phyloP scores from a whole-genome alignment of 2,113 vertebrate species.

The Sylvietta virens region DNA sequence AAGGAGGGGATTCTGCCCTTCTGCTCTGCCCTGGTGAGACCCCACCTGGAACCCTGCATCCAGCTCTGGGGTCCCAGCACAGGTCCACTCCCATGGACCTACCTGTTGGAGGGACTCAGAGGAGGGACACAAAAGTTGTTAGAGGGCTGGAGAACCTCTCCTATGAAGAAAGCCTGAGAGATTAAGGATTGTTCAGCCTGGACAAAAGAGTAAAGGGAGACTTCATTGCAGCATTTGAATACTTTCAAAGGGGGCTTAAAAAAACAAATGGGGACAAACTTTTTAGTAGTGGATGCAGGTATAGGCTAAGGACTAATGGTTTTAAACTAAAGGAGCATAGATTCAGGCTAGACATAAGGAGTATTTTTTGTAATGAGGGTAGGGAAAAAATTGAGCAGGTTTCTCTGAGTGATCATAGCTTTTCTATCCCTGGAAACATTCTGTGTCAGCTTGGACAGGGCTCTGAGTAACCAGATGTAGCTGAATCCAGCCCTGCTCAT shows the following conservation, averaged over 20 bases:
- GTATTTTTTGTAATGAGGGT: neutral
- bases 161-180: neutral
- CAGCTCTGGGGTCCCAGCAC: neutral
- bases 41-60: no score
- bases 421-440: neutral
- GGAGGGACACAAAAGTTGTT: neutral
- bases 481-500: neutral
- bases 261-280: neutral
- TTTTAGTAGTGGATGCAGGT: neutral
- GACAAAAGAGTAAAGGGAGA: neutral
- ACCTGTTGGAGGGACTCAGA: rapidly evolving
- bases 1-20: neutral
- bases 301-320: neutral
- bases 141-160: neutral
- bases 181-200: neutral
- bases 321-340: neutral
- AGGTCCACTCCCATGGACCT: rapidly evolving
- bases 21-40: neutral
- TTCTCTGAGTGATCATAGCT: neutral
- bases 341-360: neutral
- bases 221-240: neutral
- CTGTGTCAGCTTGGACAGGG: rapidly evolving
- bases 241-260: neutral
- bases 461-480: neutral
- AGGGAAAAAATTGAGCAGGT: neutral